phyloP scores from a whole-genome alignment of 2,113 vertebrate species.

The Etheostoma spectabile region DNA sequence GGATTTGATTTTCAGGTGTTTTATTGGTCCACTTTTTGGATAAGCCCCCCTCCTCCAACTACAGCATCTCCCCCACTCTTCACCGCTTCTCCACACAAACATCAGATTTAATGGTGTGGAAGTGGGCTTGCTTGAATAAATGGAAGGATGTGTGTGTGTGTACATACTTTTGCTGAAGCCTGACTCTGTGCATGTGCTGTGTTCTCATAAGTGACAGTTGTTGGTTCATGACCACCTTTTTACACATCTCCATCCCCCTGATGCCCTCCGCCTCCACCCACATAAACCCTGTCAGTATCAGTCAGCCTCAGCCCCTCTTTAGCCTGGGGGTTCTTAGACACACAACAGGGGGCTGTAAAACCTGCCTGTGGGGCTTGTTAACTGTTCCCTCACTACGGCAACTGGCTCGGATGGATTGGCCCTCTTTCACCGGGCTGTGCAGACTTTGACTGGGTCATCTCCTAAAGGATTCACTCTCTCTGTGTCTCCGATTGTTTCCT shows the following conservation, averaged over 20 bases:
- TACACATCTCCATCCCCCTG: slow-evolving; percentile 60
- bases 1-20: slow-evolving; percentile 90
- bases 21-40: slow-evolving; percentile 81
- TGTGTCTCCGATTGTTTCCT: slow-evolving; percentile 64
- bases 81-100: slow-evolving; percentile 61
- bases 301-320: slow-evolving; percentile 74
- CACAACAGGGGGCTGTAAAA: slow-evolving; percentile 80
- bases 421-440: slow-evolving; percentile 34
- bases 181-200: slow-evolving; percentile 26
- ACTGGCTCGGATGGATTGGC: slow-evolving; percentile 71
- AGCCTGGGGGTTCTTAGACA: slow-evolving; percentile 81
- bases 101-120: slow-evolving; percentile 60
- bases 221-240: slow-evolving; percentile 81
- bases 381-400: slow-evolving; percentile 76
- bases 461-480: slow-evolving; percentile 67
- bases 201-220: slow-evolving; percentile 85
- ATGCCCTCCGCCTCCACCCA: slow-evolving; percentile 51
- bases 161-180: slow-evolving; percentile 1
- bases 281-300: slow-evolving; percentile 79
- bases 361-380: slow-evolving; percentile 77
- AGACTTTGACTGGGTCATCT: slow-evolving; percentile 57
- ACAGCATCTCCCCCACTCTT: slow-evolving; percentile 21
- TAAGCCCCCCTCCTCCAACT: slow-evolving; percentile 41
- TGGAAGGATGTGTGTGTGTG: slow-evolving; percentile 25
- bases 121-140: slow-evolving; percentile 29